Evolutionary conservation across 2,797 vertebrate species (phyloP), one percentile per base, ranked within the genome.

Genomic region (Urophycis tenuis): DNA sequence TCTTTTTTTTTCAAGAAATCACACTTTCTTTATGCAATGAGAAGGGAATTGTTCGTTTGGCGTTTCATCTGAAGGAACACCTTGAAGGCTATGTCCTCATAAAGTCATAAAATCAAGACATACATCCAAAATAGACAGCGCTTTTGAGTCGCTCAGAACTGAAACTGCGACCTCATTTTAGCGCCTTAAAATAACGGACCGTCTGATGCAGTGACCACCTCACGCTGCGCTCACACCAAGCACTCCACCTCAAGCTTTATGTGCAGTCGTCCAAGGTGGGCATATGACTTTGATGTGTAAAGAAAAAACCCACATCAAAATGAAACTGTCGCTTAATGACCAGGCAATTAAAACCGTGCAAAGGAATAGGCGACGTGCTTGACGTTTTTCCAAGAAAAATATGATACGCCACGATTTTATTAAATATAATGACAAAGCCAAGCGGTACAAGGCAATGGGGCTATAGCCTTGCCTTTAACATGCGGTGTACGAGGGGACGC

Each of bases 181-280:
- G 71, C 77, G 79, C 85, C 92, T 81, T 86, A 91, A 92, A 92
- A 92, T 92, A 92, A 91, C 87, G 30, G 77, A 81, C 85, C 89
- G 88, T 88, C 86, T 91, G 89, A 89, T 82, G n/a, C 75, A 85
- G 81, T 89, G 90, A 91, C 78, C 87, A 78, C 15, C 81, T 82
- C 85, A 83, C 84, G 81, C 81, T 83, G 81, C 85, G 79, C 86
- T 85, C 80, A 78, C 53, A 53, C 49, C n/a, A 5, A 17, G 53
- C 22, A 17, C 19, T n/a, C 22, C 53, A 53, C 7, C 19, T 19
- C 14, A 49, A 25, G 64, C 64, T 8, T 31, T 9, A 11, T 25
- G 5, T 19, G 45, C 45, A 49, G 19, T 49, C 22, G 19, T 53
- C 19, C 1, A 1, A 17, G 2, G n/a, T 6, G 5, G 2, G n/a